Conservation (phyloP, 2,113 vertebrate species). For the Mesoclemmys tuberculata region DNA sequence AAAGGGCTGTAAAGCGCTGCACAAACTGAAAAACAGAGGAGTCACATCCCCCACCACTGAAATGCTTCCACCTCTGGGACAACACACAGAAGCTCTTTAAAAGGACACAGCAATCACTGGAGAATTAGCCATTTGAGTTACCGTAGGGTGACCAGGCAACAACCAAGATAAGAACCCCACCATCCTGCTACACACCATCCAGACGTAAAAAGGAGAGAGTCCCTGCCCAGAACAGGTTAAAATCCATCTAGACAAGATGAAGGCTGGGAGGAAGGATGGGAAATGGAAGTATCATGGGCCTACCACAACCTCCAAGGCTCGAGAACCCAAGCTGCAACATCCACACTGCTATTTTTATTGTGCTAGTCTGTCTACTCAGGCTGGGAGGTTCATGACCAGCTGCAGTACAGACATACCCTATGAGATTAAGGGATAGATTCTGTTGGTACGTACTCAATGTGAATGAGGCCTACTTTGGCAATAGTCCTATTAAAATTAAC, state of each 20-base stretch:
- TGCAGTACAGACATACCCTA: neutral
- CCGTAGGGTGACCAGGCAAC: neutral
- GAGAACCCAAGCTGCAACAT: too few relatives aligned
- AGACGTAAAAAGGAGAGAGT: neutral
- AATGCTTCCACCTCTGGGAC: neutral
- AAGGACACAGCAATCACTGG: neutral
- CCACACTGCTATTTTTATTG: too few relatives aligned
- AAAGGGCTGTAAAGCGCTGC: neutral
- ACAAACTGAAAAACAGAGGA: neutral
- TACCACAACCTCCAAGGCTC: too few relatives aligned
- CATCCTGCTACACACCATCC: neutral
- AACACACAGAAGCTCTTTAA: neutral
- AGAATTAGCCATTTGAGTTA: neutral
- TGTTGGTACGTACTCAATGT: neutral
- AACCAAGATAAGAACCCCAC: neutral
- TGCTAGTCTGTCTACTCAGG: neutral
- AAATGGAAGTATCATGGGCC: neutral
- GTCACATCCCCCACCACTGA: neutral
- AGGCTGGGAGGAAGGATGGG: neutral
- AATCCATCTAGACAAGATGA: rapidly evolving
- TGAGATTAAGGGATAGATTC: neutral
- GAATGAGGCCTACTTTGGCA: neutral
- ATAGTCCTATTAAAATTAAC: neutral
- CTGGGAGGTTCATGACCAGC: neutral
- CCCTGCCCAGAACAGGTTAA: neutral